Evolutionary conservation across 1,140 invertebrate genomes (phyloP).

Genomic region (Eriocheir sinensis): DNA sequence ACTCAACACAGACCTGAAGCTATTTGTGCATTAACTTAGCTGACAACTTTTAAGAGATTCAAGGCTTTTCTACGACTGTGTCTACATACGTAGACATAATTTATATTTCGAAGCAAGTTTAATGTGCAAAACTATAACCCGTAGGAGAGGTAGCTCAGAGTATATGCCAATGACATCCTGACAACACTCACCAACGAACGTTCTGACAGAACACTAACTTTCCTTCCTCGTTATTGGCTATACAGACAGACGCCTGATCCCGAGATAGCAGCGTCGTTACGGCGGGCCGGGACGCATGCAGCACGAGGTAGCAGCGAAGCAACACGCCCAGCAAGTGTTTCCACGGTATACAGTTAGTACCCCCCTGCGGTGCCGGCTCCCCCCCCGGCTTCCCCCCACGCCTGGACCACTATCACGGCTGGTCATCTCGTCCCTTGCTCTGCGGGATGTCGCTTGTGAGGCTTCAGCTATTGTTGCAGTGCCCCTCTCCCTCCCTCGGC

Average conservation of each 20-base stretch:
- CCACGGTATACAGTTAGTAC: not conserved
- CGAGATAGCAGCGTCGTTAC: not conserved
- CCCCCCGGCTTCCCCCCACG: not conserved
- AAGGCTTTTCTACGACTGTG: not conserved
- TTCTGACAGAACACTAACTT: not conserved
- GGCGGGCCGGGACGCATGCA: not conserved
- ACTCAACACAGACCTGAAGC: not conserved
- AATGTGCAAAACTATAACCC: not conserved
- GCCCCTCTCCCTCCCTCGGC: not conserved
- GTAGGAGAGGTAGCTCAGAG: too few relatives aligned
- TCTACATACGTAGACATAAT: not conserved
- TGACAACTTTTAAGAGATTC: not conserved
- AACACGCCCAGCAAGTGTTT: constrained; percentile 20
- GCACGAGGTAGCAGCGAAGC: not conserved
- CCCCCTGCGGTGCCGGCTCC: constrained; percentile 5
- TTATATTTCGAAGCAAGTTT: not conserved
- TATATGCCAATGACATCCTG: too few relatives aligned
- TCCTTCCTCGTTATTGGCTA: not conserved
- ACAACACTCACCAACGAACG: not conserved
- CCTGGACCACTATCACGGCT: not conserved
- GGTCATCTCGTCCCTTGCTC: constrained; percentile 19
- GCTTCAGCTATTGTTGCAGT: not conserved
- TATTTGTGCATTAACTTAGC: not conserved
- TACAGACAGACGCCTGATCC: not conserved
- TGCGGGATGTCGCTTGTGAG: constrained; percentile 19